Percentiles rank a stretch among this genome's conserved stretches.
phyloP scores from a whole-genome alignment of 1,140 invertebrate species.

The Achatina immaculata region DNA sequence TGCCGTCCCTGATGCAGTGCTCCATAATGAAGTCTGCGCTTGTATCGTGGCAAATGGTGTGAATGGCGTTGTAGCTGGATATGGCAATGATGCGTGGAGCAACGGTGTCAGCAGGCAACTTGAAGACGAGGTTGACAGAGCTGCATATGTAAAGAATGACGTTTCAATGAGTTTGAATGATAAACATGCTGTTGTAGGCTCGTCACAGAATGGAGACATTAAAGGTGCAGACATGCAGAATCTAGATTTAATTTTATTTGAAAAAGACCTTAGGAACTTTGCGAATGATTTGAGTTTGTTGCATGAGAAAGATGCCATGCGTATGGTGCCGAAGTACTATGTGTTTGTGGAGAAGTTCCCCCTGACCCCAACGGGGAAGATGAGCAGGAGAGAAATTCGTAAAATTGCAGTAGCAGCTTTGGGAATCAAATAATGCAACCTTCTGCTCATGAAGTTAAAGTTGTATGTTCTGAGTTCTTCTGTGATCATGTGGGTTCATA shows the following conservation, averaged over 20 bases:
- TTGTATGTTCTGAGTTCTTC: no score
- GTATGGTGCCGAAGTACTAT: constrained; percentile 43
- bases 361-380: constrained; percentile 37
- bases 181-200: background rate
- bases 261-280: constrained; percentile 29
- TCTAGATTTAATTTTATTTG: background rate
- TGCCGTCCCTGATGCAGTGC: constrained; percentile 39
- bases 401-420: constrained; percentile 9
- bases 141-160: background rate
- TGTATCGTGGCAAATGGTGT: constrained; percentile 37
- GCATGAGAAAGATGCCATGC: constrained; percentile 31
- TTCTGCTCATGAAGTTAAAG: background rate
- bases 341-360: constrained; percentile 37
- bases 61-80: constrained; percentile 13
- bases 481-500: no score
- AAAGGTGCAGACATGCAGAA: background rate
- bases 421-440: background rate
- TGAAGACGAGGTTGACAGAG: background rate
- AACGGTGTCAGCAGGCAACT: background rate
- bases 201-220: background rate
- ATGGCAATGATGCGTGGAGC: background rate
- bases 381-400: constrained; percentile 35
- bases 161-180: background rate
- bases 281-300: constrained; percentile 22
- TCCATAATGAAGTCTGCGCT: constrained; percentile 45